These are phyloP conservation scores for Scortum barcoo DNA, from an alignment of 2,113 vertebrate genomes.

Conservation along the genomic window DNA sequence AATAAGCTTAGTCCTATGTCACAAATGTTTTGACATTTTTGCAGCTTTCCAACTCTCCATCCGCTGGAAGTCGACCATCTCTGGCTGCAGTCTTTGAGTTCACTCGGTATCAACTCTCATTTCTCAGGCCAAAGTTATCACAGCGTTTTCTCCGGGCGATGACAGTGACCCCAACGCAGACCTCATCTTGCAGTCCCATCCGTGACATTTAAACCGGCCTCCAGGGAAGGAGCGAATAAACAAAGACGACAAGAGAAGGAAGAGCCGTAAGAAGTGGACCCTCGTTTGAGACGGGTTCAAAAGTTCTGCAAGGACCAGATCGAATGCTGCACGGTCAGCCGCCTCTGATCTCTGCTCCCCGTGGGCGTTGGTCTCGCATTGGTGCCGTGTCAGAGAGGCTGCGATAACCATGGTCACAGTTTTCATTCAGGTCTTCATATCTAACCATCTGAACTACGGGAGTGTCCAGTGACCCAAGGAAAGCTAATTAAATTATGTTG, in stretches of 20 bases:
- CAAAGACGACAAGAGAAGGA: conserved; percentile 36
- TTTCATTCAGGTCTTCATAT: conserved; percentile 16
- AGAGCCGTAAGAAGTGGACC: conserved; percentile 49
- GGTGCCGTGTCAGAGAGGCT: neutral
- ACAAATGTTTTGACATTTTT: conserved; percentile 44
- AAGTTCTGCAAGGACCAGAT: conserved; percentile 38
- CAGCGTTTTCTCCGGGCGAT: conserved; percentile 48
- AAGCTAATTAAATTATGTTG: neutral
- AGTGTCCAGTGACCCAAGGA: conserved; percentile 9
- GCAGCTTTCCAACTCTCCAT: conserved; percentile 29
- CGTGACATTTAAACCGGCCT: conserved; percentile 77
- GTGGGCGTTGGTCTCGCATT: neutral
- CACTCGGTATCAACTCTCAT: conserved; percentile 37
- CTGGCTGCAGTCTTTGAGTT: conserved; percentile 10
- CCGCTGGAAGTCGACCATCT: conserved; percentile 18
- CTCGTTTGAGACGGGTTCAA: conserved; percentile 54
- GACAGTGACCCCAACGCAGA: conserved; percentile 69
- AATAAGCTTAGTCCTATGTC: conserved; percentile 1
- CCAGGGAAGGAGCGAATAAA: conserved; percentile 40
- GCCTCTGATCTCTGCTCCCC: conserved; percentile 9
- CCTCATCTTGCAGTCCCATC: conserved; percentile 69
- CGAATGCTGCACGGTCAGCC: neutral
- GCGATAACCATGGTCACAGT: neutral
- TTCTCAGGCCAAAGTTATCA: conserved; percentile 45
- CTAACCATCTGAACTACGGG: conserved; percentile 16